Percentiles rank a stretch among this genome's conserved stretches.
phyloP scores from a whole-genome alignment of 2,888 invertebrate genomes.

The Reticulitermes lucifugus region DNA sequence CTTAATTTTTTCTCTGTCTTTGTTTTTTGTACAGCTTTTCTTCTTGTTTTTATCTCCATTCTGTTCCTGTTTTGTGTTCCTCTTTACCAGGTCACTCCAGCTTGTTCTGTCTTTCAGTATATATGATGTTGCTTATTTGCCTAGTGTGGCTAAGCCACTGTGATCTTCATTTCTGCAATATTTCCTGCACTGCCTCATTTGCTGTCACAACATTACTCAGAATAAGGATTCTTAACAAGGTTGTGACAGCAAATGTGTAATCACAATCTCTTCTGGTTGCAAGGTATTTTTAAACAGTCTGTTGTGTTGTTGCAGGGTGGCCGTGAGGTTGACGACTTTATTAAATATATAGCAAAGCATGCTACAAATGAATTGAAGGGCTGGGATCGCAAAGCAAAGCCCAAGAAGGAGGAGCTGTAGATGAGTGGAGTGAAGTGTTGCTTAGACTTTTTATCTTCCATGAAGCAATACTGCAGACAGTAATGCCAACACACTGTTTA shows the following conservation, averaged over 20 bases:
- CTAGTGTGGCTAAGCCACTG: too few species aligned
- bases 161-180: too few species aligned
- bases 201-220: too few species aligned
- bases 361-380: slow-evolving; percentile 89
- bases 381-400: slow-evolving; percentile 87
- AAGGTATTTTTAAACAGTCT: not conserved
- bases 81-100: too few species aligned
- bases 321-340: slow-evolving; percentile 91
- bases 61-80: too few species aligned
- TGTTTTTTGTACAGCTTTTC: too few species aligned
- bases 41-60: too few species aligned
- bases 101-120: too few species aligned
- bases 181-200: too few species aligned
- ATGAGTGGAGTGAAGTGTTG: not conserved
- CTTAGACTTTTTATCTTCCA: slow-evolving; percentile 26
- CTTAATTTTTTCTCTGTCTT: too few species aligned
- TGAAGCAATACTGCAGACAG: slow-evolving; percentile 37
- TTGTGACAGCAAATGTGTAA: not conserved
- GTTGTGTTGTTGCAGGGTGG: slow-evolving; percentile 76
- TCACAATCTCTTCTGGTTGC: not conserved
- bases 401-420: slow-evolving; percentile 73
- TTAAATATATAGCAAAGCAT: slow-evolving; percentile 94
- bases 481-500: slow-evolving; percentile 15
- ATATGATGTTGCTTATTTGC: too few species aligned
- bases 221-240: too few species aligned